Conservation (phyloP, 2,888 invertebrate species). For the Atherix ibis region DNA sequence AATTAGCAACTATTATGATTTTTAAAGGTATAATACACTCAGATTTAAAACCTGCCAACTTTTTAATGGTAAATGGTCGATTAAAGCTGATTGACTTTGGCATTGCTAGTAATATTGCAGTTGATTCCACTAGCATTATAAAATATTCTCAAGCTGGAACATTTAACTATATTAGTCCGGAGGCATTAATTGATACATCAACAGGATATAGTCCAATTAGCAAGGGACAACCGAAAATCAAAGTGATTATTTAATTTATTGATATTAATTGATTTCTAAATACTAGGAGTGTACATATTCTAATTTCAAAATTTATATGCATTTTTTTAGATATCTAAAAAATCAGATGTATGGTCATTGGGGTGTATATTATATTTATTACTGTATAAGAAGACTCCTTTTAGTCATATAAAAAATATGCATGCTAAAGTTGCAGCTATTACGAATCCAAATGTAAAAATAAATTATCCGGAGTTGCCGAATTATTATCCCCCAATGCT, state of each 20-base stretch:
- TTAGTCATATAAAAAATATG: conserved; percentile 59
- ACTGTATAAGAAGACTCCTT: conserved; percentile 81
- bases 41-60: conserved; percentile 94
- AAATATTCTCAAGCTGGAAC: conserved; percentile 76
- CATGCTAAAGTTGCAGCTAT: conserved; percentile 66
- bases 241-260: conserved; percentile 18
- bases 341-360: conserved; percentile 94
- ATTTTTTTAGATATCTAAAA: conserved; percentile 65
- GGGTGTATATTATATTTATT: conserved; percentile 92
- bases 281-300: conserved; percentile 4
- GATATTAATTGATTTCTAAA: background rate
- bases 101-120: conserved; percentile 74
- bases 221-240: conserved; percentile 35
- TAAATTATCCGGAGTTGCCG: conserved; percentile 51
- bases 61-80: conserved; percentile 68
- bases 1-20: background rate
- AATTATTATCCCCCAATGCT: conserved; percentile 35
- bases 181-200: conserved; percentile 58
- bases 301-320: background rate
- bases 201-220: conserved; percentile 31
- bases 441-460: conserved; percentile 51
- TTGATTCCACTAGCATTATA: conserved; percentile 77
- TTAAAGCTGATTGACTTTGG: conserved; percentile 96
- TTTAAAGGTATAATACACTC: conserved; percentile 80
- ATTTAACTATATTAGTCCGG: conserved; percentile 91